A percentile compares a stretch with the other conserved stretches of the same genome.
phyloP scores from a whole-genome alignment of 2,888 invertebrate genomes.

The Drosophila kokeensis region DNA sequence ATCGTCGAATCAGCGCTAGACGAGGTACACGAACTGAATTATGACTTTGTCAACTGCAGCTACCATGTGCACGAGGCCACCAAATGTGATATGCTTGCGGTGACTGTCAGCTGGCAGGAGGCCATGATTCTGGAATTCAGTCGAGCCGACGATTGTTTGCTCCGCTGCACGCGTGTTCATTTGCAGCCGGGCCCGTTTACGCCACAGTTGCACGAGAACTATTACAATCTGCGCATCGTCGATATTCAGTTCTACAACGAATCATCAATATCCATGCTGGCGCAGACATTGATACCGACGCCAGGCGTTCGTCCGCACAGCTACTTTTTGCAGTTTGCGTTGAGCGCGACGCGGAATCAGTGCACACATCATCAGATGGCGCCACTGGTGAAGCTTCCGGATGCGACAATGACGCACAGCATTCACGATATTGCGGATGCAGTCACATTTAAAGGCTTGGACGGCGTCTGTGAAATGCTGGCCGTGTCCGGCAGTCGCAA shows the following conservation, averaged over 20 bases:
- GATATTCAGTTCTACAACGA: constrained; percentile 91
- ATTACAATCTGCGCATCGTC: constrained; percentile 86
- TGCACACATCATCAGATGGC: constrained; percentile 81
- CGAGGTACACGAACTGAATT: constrained; percentile 34
- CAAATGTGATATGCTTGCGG: constrained; percentile 76
- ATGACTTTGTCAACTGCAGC: constrained; percentile 70
- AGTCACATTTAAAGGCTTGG: constrained; percentile 87
- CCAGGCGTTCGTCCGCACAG: constrained; percentile 85
- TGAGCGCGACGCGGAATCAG: constrained; percentile 84
- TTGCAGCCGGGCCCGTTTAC: constrained; percentile 85
- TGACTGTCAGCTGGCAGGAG: constrained; percentile 78
- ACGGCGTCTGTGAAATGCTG: constrained; percentile 89
- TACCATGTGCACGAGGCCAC: constrained; percentile 77
- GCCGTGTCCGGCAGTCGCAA: constrained; percentile 93
- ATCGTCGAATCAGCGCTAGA: constrained; percentile 28
- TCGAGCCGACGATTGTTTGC: constrained; percentile 78
- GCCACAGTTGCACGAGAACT: constrained; percentile 69
- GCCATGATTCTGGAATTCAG: constrained; percentile 82
- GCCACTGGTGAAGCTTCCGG: constrained; percentile 73
- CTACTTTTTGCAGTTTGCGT: constrained; percentile 85
- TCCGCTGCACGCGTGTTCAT: constrained; percentile 86
- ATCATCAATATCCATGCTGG: constrained; percentile 89
- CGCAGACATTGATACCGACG: constrained; percentile 86
- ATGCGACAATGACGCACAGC: constrained; percentile 85
- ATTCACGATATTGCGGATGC: constrained; percentile 86